Evolutionary conservation across 2,113 vertebrate species (phyloP).

Genomic region (Psilopogon haemacephalus): DNA sequence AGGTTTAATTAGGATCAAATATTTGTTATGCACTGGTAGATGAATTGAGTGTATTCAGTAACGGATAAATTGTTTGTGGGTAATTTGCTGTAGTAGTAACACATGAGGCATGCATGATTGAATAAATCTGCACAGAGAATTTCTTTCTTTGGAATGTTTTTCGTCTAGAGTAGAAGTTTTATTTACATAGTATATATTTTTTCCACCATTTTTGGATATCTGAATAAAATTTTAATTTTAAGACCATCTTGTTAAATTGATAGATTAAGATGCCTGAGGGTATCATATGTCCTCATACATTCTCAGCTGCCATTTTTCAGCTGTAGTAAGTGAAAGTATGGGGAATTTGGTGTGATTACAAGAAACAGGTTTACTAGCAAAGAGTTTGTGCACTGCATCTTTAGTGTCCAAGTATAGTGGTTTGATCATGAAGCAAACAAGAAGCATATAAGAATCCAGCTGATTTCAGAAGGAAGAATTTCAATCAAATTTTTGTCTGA

Average conservation of each 20-base stretch:
- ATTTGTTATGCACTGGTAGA: conserved; percentile 66
- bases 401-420: background rate
- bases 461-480: background rate
- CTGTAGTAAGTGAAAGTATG: background rate
- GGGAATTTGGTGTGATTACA: background rate
- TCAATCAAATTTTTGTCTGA: background rate
- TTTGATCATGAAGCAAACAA: background rate
- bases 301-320: background rate
- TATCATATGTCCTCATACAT: background rate
- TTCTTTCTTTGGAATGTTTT: conserved; percentile 43
- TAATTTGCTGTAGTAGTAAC: conserved; percentile 66
- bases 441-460: background rate
- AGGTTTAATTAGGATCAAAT: conserved; percentile 76
- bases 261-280: background rate
- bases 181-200: background rate
- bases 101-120: conserved; percentile 46
- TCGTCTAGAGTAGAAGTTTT: conserved; percentile 31
- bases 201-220: background rate
- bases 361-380: background rate
- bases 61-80: conserved; percentile 72
- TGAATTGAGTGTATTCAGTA: conserved; percentile 44
- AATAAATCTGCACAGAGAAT: conserved; percentile 40
- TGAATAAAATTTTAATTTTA: conserved; percentile 10
- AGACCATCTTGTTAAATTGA: background rate
- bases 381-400: background rate